Conservation (phyloP, 1,140 invertebrate genomes). For the Drosophila hydei region DNA sequence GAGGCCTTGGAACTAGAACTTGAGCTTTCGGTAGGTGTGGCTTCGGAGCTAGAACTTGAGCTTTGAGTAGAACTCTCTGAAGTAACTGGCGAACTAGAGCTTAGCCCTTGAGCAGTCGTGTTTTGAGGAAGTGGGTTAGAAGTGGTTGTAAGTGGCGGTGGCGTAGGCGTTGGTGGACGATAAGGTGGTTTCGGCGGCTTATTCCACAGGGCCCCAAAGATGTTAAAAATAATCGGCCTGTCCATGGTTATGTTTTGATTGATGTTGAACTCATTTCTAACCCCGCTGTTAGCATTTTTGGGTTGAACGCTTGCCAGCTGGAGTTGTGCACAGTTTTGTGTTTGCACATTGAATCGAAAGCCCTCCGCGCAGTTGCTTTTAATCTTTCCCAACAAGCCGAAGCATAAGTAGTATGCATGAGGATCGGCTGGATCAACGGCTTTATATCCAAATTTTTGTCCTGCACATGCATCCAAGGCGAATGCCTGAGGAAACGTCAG, state of each 20-base stretch:
- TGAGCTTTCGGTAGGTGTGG: not conserved
- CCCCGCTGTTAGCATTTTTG: not conserved
- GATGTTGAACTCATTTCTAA: slow-evolving; percentile 29
- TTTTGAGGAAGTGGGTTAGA: too few relatives aligned
- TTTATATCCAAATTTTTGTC: slow-evolving; percentile 61
- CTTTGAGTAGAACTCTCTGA: not conserved
- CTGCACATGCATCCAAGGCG: slow-evolving; percentile 50
- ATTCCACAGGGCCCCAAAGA: slow-evolving; percentile 54
- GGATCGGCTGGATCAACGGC: slow-evolving; percentile 41
- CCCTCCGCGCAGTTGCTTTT: slow-evolving; percentile 40
- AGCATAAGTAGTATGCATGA: slow-evolving; percentile 52
- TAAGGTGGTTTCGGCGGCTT: not conserved
- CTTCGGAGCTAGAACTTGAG: slow-evolving; percentile 2
- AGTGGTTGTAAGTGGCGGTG: not conserved
- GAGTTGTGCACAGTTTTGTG: slow-evolving; percentile 39
- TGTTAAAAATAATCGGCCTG: slow-evolving; percentile 58
- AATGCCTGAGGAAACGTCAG: slow-evolving; percentile 55
- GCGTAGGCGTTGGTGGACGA: not conserved
- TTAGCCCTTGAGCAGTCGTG: too few relatives aligned
- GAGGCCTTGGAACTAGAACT: not conserved
- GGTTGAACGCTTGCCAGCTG: not conserved
- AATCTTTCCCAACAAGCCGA: slow-evolving; percentile 54
- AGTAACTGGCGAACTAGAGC: not conserved
- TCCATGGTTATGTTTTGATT: slow-evolving; percentile 49
- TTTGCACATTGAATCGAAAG: slow-evolving; percentile 27